Percentiles rank a stretch among this genome's conserved stretches.
phyloP scores from a whole-genome alignment of 2,113 vertebrate species.

The Phocoena phocoena region DNA sequence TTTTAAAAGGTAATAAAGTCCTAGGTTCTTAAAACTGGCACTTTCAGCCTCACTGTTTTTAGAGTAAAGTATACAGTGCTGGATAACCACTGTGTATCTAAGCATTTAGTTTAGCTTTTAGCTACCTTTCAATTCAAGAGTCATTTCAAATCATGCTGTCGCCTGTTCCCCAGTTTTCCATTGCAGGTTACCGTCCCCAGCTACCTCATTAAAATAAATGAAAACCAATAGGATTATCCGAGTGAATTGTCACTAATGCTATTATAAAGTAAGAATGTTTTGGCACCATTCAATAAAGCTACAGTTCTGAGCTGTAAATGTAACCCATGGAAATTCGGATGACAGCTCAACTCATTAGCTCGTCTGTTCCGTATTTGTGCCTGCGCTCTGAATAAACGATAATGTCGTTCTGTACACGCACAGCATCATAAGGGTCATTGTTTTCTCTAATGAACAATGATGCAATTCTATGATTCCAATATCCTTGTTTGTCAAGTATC shows the following conservation, averaged over 20 bases:
- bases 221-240: constrained; percentile 80
- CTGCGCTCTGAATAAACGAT: constrained; percentile 31
- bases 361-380: constrained; percentile 53
- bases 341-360: constrained; percentile 68
- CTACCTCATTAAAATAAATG: constrained; percentile 81
- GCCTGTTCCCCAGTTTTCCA: constrained; percentile 67
- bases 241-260: constrained; percentile 67
- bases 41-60: constrained; percentile 69
- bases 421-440: constrained; percentile 67
- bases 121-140: constrained; percentile 62
- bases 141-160: constrained; percentile 74
- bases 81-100: constrained; percentile 55
- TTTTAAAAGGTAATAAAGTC: constrained; percentile 81
- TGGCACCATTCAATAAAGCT: constrained; percentile 67
- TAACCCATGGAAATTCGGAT: constrained; percentile 69
- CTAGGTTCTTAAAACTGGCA: constrained; percentile 65
- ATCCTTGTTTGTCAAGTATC: constrained; percentile 42
- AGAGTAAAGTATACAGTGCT: constrained; percentile 51
- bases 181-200: constrained; percentile 67
- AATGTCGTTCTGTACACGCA: background rate
- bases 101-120: constrained; percentile 68
- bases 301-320: constrained; percentile 58
- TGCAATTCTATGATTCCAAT: constrained; percentile 42
- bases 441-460: constrained; percentile 70
- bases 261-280: constrained; percentile 76